phyloP scores from a whole-genome alignment of 2,113 vertebrate genomes.

The Scolopax mira region DNA sequence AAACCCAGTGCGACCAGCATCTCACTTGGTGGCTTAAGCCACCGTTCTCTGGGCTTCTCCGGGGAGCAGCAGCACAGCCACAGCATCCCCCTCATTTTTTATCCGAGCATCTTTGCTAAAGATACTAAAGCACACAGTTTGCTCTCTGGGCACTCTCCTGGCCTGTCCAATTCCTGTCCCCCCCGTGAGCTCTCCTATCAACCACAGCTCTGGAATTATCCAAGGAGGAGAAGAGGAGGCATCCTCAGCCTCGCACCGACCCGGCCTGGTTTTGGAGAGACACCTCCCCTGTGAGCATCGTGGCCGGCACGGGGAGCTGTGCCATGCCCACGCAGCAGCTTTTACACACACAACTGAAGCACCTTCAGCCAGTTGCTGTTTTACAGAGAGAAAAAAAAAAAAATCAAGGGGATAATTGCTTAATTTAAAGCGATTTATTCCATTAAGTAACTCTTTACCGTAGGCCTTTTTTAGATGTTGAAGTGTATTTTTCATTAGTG shows the following conservation, averaged over 20 bases:
- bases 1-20: not conserved
- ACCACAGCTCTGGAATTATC: not conserved
- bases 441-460: slow-evolving; percentile 64
- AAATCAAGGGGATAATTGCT: slow-evolving; percentile 61
- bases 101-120: too few relatives aligned
- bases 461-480: slow-evolving; percentile 56
- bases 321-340: accelerated
- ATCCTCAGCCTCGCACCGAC: accelerated
- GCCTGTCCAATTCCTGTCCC: not conserved
- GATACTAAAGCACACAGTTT: not conserved
- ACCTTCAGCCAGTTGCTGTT: not conserved
- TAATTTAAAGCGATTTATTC: slow-evolving; percentile 66
- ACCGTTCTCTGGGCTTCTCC: not conserved
- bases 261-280: not conserved
- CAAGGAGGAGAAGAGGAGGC: not conserved
- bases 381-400: not conserved
- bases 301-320: not conserved
- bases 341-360: not conserved
- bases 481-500: slow-evolving; percentile 66
- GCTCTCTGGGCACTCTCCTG: not conserved
- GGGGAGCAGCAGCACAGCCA: accelerated
- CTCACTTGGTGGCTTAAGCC: not conserved
- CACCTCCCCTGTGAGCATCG: not conserved
- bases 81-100: too few relatives aligned
- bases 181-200: not conserved